Conservation (phyloP, 2,888 invertebrate species). For the Geophilus truncorum region DNA sequence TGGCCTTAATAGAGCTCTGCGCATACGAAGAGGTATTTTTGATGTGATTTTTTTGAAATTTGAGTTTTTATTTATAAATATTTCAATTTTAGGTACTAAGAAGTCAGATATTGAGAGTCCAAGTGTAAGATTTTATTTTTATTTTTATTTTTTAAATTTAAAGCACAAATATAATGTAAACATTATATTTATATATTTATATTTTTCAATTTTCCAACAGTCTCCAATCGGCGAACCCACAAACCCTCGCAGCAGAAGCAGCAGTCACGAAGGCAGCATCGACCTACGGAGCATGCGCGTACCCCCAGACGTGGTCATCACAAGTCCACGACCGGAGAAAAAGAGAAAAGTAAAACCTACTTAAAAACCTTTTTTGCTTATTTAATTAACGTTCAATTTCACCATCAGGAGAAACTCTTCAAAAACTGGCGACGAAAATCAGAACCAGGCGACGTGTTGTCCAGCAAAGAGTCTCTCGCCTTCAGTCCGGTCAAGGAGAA, state of each 20-base stretch:
- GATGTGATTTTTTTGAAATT: neutral
- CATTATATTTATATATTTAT: neutral
- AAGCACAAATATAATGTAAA: too few species aligned
- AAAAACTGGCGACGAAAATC: constrained; percentile 62
- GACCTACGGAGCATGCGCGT: neutral
- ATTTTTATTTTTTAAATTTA: too few species aligned
- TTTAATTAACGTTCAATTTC: constrained; percentile 45
- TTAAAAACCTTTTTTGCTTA: neutral
- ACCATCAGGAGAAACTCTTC: constrained; percentile 66
- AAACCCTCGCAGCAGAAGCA: neutral
- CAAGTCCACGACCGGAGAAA: neutral
- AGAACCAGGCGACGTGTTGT: constrained; percentile 45
- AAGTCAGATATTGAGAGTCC: constrained; percentile 10
- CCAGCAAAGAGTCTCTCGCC: constrained; percentile 35
- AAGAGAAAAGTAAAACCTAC: constrained; percentile 3
- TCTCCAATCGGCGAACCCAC: neutral
- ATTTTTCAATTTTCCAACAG: neutral
- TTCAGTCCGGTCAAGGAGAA: neutral
- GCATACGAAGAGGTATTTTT: constrained; percentile 41
- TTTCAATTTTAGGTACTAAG: constrained; percentile 34
- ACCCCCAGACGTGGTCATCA: neutral
- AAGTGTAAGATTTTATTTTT: neutral
- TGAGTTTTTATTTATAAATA: neutral
- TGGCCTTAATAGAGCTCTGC: constrained; percentile 37
- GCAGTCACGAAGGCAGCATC: neutral